Evolutionary conservation across 2,113 vertebrate genomes (phyloP), one percentile per base, ranked within the genome.

Genomic region (Heterotis niloticus): DNA sequence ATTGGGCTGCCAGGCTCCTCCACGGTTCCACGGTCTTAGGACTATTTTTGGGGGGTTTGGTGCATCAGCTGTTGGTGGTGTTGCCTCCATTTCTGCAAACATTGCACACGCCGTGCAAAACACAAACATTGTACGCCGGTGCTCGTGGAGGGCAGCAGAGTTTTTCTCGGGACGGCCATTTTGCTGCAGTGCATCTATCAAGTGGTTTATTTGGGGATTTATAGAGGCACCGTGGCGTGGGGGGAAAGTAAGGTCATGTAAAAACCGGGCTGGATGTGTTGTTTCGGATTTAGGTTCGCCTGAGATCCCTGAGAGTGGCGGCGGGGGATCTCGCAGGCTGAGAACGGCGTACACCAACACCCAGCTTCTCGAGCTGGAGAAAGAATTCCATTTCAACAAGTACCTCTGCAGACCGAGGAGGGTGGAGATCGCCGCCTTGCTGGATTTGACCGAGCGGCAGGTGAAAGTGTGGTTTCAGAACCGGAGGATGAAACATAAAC

Each of bases 401-500:
- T 99, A 99, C 85, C 95, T 99, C 79, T 98, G 97, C 90, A 92
- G 96, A 92, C 97, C 97, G 28, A 92, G 97, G 81, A 92, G 98
- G 68, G 95, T 98, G 89, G 97, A 99, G 83, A 99, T 99, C 60
- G 96, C 97, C 0, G 94, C 95, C 20, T 85, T 97, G 86, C 86
- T 99, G 91, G 97, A 99, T 91, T 89, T 99, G 89, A 97, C 95
- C 0, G 98, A 99, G 88, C 96, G 97, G 87, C 97, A 99, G 91
- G 96, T 99, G 70, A 99, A 99, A 90, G 98, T 99, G 80, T 99
- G 97, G 98, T 98, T 99, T 85, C 98, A 99, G 89, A 99, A 99
- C 91, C 90, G 98, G 66, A 93, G 97, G 85, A 99, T 99, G 97
- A 99, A 99, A 79, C 97, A 98, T 92, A 99, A 99, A 87, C 92